Conservation (phyloP, 2,797 vertebrate species). For the Oreochromis mossambicus region DNA sequence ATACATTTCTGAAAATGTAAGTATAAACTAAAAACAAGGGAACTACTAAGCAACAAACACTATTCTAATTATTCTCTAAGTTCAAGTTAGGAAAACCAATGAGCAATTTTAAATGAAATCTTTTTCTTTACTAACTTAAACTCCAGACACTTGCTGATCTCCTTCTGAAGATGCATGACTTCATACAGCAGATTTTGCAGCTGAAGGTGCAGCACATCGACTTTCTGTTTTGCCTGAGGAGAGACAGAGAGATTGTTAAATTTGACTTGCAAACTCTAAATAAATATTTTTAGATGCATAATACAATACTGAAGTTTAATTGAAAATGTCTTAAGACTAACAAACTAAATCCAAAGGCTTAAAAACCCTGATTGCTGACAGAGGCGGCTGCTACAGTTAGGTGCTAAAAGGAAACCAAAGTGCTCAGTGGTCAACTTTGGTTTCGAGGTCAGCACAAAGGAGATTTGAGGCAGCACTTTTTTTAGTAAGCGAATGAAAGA, state of each 20-base stretch:
- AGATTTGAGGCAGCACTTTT: not conserved
- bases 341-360: not conserved
- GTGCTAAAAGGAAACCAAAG: not conserved
- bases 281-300: not conserved
- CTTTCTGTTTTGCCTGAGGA: conserved; percentile 90
- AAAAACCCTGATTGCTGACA: not conserved
- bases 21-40: not conserved
- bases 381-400: not conserved
- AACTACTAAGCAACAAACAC: not conserved
- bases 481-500: not conserved
- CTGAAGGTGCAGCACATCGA: conserved; percentile 94
- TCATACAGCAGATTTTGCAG: conserved; percentile 98
- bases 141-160: conserved; percentile 97
- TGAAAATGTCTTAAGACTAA: not conserved
- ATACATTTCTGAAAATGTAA: not conserved
- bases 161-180: conserved; percentile 98
- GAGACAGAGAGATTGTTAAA: not conserved
- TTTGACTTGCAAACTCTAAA: not conserved
- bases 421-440: not conserved
- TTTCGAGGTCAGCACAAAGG: not conserved
- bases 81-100: not conserved
- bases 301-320: not conserved
- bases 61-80: not conserved
- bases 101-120: not conserved
- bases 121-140: conserved; percentile 87